Conservation (phyloP, 2,113 vertebrate genomes). For the Tiliqua scincoides region DNA sequence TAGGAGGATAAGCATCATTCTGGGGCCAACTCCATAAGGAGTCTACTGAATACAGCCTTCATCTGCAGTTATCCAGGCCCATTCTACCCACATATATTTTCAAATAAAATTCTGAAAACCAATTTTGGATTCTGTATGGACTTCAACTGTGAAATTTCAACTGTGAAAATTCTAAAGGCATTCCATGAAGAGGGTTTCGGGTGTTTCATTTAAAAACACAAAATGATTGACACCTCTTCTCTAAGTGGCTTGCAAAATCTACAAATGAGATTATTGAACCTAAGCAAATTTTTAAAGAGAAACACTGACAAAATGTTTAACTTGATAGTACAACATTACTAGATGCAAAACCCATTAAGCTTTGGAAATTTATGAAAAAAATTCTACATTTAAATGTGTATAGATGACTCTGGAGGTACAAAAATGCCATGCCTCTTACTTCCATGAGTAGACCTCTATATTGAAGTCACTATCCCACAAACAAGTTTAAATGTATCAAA, state of each 20-base stretch:
- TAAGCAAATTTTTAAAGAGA: neutral
- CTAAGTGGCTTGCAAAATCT: neutral
- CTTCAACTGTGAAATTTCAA: neutral
- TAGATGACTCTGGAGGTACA: conserved; percentile 6
- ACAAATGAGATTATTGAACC: neutral
- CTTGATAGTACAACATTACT: conserved; percentile 5
- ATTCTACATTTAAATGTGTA: conserved; percentile 8
- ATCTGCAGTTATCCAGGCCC: neutral
- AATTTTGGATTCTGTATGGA: conserved; percentile 5
- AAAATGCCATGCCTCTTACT: conserved; percentile 1
- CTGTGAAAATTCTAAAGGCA: neutral
- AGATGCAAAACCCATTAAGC: conserved; percentile 3
- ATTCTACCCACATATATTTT: conserved; percentile 14
- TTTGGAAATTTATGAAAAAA: conserved; percentile 1
- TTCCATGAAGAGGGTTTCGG: neutral
- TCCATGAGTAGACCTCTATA: conserved; percentile 1
- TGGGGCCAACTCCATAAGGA: neutral
- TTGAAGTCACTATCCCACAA: neutral
- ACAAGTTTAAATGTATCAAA: neutral
- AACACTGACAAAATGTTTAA: neutral
- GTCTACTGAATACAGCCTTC: neutral
- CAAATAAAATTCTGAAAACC: neutral
- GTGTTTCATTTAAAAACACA: neutral
- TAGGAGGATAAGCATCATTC: neutral
- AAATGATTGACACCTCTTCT: neutral